Percentiles rank a stretch among this genome's conserved stretches.
These are phyloP conservation scores for Xyliphius kryptos DNA, from an alignment of 2,113 vertebrate genomes.

Conservation along the genomic window DNA sequence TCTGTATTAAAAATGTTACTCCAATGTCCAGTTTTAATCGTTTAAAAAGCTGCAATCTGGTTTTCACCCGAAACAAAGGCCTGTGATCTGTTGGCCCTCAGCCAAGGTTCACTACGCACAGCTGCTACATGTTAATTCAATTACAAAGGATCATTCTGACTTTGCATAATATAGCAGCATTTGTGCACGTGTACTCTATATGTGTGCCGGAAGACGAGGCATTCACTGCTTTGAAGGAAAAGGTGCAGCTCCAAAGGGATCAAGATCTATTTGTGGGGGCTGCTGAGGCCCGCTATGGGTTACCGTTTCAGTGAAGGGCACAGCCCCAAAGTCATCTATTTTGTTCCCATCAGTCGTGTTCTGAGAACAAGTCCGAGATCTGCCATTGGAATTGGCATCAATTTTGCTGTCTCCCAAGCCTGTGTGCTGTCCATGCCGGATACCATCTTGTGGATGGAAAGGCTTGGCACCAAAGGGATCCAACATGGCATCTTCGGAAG, in stretches of 20 bases:
- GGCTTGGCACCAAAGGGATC: constrained; percentile 91
- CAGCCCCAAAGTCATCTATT: constrained; percentile 90
- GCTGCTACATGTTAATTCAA: constrained; percentile 27
- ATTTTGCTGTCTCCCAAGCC: constrained; percentile 61
- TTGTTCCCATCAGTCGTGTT: constrained; percentile 58
- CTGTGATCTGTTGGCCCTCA: constrained; percentile 11
- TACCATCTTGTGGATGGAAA: constrained; percentile 76
- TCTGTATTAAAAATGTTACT: constrained; percentile 22
- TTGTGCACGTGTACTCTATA: constrained; percentile 11
- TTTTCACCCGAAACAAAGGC: constrained; percentile 41
- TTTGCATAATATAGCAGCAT: constrained; percentile 40
- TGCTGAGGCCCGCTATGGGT: constrained; percentile 61
- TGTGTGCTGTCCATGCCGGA: constrained; percentile 68
- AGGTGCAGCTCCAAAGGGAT: constrained; percentile 92
- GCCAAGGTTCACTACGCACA: constrained; percentile 27
- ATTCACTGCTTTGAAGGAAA: constrained; percentile 90
- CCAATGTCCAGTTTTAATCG: constrained; percentile 37
- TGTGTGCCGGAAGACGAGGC: constrained; percentile 44
- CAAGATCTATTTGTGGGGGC: constrained; percentile 73
- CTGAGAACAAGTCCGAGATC: constrained; percentile 67
- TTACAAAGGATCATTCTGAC: constrained; percentile 24
- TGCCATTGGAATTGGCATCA: constrained; percentile 62
- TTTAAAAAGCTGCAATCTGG: constrained; percentile 30
- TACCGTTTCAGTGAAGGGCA: constrained; percentile 87
- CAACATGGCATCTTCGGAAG: constrained; percentile 68